Percentiles rank a stretch among this genome's conserved stretches.
Evolutionary conservation across 2,113 vertebrate species (phyloP).

Genomic region (Strigops habroptila): DNA sequence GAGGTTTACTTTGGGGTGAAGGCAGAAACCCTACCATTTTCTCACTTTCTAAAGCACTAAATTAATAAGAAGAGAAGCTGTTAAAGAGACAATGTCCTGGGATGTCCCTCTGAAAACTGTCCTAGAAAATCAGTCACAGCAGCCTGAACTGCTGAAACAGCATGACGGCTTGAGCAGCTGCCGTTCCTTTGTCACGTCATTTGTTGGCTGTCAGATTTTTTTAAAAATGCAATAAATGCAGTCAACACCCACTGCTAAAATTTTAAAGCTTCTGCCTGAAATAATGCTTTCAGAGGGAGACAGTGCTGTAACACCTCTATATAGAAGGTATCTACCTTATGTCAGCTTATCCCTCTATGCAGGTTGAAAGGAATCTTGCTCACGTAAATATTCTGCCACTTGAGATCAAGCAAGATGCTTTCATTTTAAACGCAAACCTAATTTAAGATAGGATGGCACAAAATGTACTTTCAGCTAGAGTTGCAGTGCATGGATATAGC

Average conservation of each 20-base stretch:
- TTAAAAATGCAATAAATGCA: background rate
- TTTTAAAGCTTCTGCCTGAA: background rate
- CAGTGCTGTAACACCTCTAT: background rate
- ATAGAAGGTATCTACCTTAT: background rate
- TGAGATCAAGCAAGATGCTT: background rate
- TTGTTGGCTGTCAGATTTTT: background rate
- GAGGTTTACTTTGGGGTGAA: background rate
- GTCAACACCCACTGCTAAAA: background rate
- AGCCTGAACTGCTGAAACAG: conserved; percentile 12
- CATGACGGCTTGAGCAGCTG: background rate
- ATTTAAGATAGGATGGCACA: background rate
- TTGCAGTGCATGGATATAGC: background rate
- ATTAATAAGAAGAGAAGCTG: background rate
- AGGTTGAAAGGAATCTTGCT: background rate
- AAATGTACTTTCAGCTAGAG: background rate
- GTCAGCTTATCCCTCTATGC: background rate
- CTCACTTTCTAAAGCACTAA: background rate
- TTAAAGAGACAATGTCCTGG: background rate
- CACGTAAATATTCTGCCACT: background rate
- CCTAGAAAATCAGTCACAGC: background rate
- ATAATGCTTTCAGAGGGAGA: background rate
- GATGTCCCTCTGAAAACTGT: background rate
- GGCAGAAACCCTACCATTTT: background rate
- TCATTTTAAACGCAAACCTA: background rate
- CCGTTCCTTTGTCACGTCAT: background rate